Conservation (phyloP, 2,113 vertebrate genomes). For the Aplodontia rufa region DNA sequence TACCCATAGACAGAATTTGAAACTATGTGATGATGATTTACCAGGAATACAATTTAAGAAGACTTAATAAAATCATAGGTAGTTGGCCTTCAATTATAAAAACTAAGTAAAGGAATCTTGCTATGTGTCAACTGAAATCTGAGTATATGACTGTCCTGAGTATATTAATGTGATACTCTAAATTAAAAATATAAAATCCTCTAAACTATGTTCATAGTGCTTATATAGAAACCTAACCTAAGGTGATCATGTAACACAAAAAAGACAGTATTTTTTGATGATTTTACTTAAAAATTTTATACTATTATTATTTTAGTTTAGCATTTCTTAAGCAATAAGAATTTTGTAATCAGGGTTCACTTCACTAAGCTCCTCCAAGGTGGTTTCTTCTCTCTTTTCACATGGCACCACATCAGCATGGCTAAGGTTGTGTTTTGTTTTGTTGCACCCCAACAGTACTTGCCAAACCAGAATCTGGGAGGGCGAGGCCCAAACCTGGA, state of each 20-base stretch:
- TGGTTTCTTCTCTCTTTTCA: constrained; percentile 22
- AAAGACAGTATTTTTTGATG: too few relatives aligned
- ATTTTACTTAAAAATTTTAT: constrained; percentile 32
- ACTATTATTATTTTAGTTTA: neutral
- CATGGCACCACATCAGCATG: neutral
- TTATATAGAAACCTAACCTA: neutral
- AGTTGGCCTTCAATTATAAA: neutral
- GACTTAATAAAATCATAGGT: neutral
- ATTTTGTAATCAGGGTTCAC: neutral
- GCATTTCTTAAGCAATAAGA: neutral
- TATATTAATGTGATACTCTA: neutral
- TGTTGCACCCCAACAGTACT: constrained; percentile 53
- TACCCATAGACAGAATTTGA: constrained; percentile 21
- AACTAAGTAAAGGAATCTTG: neutral
- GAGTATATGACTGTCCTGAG: neutral
- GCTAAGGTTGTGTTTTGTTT: constrained; percentile 55
- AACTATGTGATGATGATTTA: neutral
- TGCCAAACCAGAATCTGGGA: constrained; percentile 67
- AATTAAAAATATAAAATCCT: neutral
- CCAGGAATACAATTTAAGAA: constrained; percentile 14
- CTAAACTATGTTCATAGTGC: neutral
- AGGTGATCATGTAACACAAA: neutral
- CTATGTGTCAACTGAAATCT: neutral
- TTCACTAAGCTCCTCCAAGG: neutral
- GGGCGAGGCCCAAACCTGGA: constrained; percentile 54